Evolutionary conservation across 2,888 invertebrate species (phyloP).

Genomic region (Lithophane semibrunnea): DNA sequence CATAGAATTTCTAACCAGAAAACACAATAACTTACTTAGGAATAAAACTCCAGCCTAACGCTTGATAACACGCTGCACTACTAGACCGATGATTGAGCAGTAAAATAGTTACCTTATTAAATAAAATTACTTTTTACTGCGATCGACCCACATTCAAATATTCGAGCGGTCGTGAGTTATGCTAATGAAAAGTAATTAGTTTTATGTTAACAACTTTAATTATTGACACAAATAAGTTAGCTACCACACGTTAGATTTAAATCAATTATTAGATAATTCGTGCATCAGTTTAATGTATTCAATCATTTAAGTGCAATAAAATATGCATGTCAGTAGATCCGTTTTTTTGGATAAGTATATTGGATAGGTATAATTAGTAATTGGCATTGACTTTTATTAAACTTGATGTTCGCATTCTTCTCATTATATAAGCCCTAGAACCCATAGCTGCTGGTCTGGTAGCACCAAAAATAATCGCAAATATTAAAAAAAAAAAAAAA

Average conservation of each 20-base stretch:
- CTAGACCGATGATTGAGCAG: background rate
- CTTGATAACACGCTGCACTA: background rate
- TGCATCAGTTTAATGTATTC: background rate
- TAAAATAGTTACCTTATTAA: conserved; percentile 19
- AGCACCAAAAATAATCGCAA: conserved; percentile 10
- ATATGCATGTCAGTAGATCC: background rate
- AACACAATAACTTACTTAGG: background rate
- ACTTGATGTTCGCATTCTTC: background rate
- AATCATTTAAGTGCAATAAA: background rate
- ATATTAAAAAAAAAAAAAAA: background rate
- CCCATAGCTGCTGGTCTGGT: conserved; percentile 6
- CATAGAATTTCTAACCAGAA: too few species aligned
- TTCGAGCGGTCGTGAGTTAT: conserved; percentile 20
- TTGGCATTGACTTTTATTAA: background rate
- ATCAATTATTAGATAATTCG: conserved; percentile 22
- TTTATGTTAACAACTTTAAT: conserved; percentile 26
- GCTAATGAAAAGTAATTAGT: conserved; percentile 32
- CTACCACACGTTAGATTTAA: conserved; percentile 14
- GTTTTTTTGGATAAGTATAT: background rate
- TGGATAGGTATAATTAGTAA: too few species aligned
- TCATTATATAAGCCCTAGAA: background rate
- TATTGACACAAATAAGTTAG: conserved; percentile 42
- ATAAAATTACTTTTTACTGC: conserved; percentile 24
- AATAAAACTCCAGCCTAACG: background rate
- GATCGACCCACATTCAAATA: conserved; percentile 29